A percentile compares a stretch with the other conserved stretches of the same genome.
Evolutionary conservation across 2,888 invertebrate species (phyloP).

Genomic region (Nowickia ferox): DNA sequence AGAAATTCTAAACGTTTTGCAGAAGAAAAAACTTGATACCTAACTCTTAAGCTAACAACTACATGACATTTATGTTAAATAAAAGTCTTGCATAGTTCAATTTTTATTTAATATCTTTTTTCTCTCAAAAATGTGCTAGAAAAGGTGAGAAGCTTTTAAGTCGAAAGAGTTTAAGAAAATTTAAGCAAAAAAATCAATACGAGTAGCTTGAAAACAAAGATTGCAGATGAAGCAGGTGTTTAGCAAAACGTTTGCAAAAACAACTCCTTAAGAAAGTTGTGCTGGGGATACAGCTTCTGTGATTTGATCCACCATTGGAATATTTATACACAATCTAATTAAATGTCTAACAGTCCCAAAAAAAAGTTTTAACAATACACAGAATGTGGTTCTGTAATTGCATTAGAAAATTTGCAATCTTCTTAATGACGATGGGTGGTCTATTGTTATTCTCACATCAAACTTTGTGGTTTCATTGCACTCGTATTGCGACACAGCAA

Average conservation of each 20-base stretch:
- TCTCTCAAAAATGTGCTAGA: background rate
- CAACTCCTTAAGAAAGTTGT: background rate
- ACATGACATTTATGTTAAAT: slow-evolving; percentile 42
- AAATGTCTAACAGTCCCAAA: background rate
- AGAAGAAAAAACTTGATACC: background rate
- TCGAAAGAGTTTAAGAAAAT: background rate
- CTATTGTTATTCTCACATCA: slow-evolving; percentile 40
- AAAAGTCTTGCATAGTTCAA: slow-evolving; percentile 29
- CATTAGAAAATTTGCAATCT: slow-evolving; percentile 4
- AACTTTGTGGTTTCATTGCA: slow-evolving; percentile 45
- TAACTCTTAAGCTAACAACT: slow-evolving; percentile 22
- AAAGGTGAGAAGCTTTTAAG: background rate
- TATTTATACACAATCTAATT: too few relatives aligned
- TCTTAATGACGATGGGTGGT: slow-evolving; percentile 45
- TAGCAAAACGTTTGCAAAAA: background rate
- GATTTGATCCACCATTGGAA: background rate
- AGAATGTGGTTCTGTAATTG: background rate
- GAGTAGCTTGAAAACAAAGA: background rate
- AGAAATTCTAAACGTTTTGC: slow-evolving; percentile 37
- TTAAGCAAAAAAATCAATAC: too few relatives aligned
- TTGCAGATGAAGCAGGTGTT: slow-evolving; percentile 12
- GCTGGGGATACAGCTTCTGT: background rate
- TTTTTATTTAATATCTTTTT: background rate
- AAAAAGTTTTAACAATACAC: background rate
- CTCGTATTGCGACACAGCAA: slow-evolving; percentile 16